Evolutionary conservation across 2,888 invertebrate species (phyloP), one percentile per base, ranked within the genome.

Genomic region (Andrena bicolor): DNA sequence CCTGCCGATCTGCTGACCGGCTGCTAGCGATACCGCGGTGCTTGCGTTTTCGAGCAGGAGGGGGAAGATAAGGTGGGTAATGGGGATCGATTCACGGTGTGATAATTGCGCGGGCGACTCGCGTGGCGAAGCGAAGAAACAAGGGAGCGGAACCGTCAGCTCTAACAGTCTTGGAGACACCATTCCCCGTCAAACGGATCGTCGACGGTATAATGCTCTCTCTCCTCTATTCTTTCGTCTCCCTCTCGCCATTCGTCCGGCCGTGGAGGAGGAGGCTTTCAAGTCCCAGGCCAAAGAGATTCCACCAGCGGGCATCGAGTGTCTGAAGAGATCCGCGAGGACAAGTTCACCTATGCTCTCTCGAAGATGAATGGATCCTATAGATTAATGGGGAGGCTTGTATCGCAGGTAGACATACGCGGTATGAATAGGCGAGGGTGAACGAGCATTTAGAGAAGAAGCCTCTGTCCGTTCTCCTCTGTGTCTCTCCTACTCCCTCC

Each of bases 391-490:
- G 86, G 82, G 66, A 28, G 65, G 82, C 72, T 69, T 82, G 86
- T 88, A 86, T 83, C 88, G 86, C 87, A 87, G 88, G 87, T 87
- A 87, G 87, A 84, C 84, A 80, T 84, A 86, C 86, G 88, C 68
- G 75, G 60, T 64, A 71, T 86, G 87, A 87, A 88, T 87, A 87
- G 84, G 75, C 86, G 83, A 84, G 80, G 84, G 84, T 84, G 88
- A 88, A 83, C 86, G 78, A 84, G 84, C 79, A 84, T 88, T 86
- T 83, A 83, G 72, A 86, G 79, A 82, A 74, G 87, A 87, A 86
- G 78, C 75, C 76, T 87, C 84, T 82, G 80, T 85, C 61, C 84
- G 63, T 69, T 69, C 65, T 79, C 82, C 69, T n/a, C 58, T 35
- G 75, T 70, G 53, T 65, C 76, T 32, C 71, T 49, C 53, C 28